Conservation (phyloP, 2,113 vertebrate genomes). For the Myanophis thanlyinensis region DNA sequence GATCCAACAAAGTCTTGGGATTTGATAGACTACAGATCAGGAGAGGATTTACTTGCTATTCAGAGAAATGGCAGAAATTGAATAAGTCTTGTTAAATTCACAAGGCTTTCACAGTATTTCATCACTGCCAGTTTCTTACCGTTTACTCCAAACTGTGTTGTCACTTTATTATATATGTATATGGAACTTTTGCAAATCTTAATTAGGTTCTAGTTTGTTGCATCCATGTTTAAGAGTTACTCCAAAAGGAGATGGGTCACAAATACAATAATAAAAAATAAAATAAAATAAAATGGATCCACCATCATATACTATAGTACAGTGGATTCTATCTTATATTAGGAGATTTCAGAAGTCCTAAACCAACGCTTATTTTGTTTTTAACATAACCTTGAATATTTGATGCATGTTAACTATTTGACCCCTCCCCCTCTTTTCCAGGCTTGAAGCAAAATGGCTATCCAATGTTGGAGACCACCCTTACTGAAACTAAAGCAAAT, state of each 20-base stretch:
- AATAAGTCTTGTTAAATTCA: not conserved
- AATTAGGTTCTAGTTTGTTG: not conserved
- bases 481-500: conserved; percentile 39
- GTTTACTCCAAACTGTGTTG: not conserved
- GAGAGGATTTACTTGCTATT: not conserved
- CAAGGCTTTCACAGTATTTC: not conserved
- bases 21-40: not conserved
- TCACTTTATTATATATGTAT: not conserved
- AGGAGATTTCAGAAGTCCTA: not conserved
- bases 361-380: rapidly evolving
- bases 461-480: conserved; percentile 29
- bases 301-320: not conserved
- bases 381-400: not conserved
- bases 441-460: conserved; percentile 9
- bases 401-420: not conserved
- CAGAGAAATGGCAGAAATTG: not conserved
- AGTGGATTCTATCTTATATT: not conserved
- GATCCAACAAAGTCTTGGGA: not conserved
- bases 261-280: no score
- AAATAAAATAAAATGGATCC: not conserved
- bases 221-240: not conserved
- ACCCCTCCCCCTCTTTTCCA: not conserved
- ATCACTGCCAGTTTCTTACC: not conserved
- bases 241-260: no score
- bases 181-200: not conserved